These are phyloP conservation scores for Eriosoma lanigerum DNA, from an alignment of 1,140 invertebrate genomes.

Conservation along the genomic window DNA sequence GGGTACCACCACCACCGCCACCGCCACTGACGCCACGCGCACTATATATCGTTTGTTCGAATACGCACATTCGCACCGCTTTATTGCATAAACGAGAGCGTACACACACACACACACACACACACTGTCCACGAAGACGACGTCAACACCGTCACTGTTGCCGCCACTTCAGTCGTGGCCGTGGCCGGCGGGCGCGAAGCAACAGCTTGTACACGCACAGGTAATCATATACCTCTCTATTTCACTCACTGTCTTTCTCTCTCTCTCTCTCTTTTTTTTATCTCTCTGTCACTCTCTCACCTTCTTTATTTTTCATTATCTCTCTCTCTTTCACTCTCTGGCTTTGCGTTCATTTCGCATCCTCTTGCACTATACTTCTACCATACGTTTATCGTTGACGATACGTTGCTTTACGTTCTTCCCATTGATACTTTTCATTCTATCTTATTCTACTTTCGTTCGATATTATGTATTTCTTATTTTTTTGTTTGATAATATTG, in stretches of 20 bases:
- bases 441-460: too few species aligned
- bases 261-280: background rate
- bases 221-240: background rate
- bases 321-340: background rate
- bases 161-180: background rate
- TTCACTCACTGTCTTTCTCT: too few species aligned
- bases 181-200: constrained; percentile 9
- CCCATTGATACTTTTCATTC: too few species aligned
- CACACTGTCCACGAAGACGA: background rate
- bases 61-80: too few species aligned
- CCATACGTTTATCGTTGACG: too few species aligned
- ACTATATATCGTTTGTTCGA: too few species aligned
- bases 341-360: background rate
- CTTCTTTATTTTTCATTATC: background rate
- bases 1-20: too few species aligned
- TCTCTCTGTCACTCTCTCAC: background rate
- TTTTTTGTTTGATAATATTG: background rate
- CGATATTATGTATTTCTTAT: background rate
- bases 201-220: constrained; percentile 38
- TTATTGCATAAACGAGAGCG: too few species aligned
- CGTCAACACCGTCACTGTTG: background rate
- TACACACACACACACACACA: too few species aligned
- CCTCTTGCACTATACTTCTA: background rate
- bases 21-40: too few species aligned
- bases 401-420: too few species aligned